Conservation (phyloP, 2,113 vertebrate species). For the Centropus bengalensis region DNA sequence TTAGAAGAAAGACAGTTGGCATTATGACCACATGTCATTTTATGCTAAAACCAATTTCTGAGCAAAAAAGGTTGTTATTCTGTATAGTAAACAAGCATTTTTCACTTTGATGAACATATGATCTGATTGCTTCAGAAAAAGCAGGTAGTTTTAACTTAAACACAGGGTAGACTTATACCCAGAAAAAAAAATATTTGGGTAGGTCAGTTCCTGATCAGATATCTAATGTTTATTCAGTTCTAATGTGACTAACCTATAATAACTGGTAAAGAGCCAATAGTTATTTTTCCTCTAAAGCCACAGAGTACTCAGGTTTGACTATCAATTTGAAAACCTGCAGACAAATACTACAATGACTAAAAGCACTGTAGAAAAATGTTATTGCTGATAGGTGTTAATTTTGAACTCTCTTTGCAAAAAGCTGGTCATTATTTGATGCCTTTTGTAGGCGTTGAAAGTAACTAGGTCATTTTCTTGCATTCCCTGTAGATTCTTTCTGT, state of each 20-base stretch:
- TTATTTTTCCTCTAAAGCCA: not conserved
- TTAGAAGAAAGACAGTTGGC: not conserved
- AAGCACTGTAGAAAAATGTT: not conserved
- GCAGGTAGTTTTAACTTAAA: not conserved
- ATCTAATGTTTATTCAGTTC: not conserved
- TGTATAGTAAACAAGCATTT: not conserved
- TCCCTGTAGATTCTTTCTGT: not conserved
- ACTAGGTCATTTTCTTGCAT: slow-evolving; percentile 16
- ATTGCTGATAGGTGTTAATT: not conserved
- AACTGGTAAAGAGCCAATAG: not conserved
- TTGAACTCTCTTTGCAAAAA: slow-evolving; percentile 3
- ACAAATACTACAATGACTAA: not conserved
- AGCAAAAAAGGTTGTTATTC: not conserved
- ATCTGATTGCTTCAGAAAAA: slow-evolving; percentile 4
- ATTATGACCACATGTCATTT: not conserved
- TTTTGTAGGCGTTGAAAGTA: slow-evolving; percentile 30
- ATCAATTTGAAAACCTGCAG: not conserved
- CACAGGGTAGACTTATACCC: not conserved
- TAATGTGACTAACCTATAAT: not conserved
- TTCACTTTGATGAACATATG: not conserved
- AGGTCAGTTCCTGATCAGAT: not conserved
- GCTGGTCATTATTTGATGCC: not conserved
- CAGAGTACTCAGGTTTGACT: not conserved
- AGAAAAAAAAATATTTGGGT: not conserved
- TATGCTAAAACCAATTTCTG: not conserved